Evolutionary conservation across 2,888 invertebrate genomes (phyloP).

Genomic region (Rhogogaster chlorosoma): DNA sequence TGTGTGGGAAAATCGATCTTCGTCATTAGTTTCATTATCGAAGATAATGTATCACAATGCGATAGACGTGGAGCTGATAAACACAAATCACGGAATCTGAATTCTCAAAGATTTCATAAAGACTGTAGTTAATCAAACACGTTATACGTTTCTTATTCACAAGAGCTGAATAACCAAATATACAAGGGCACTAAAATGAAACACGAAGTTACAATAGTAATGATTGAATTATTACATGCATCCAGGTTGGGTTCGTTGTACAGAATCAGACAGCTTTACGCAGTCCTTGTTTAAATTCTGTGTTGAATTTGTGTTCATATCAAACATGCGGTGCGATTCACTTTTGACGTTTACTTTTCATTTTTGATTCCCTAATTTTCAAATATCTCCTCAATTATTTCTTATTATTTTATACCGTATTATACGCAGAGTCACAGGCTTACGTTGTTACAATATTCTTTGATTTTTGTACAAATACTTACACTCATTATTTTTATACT

Average conservation of each 20-base stretch:
- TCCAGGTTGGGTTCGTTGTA: background rate
- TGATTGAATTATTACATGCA: background rate
- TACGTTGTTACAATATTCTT: conserved; percentile 5
- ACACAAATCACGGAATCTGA: background rate
- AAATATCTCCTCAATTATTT: background rate
- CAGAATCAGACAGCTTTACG: background rate
- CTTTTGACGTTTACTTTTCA: background rate
- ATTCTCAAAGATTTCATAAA: background rate
- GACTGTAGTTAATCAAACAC: background rate
- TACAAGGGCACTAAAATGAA: background rate
- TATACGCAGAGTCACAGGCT: background rate
- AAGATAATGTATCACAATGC: background rate
- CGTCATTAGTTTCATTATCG: background rate
- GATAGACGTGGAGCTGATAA: background rate
- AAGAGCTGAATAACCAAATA: background rate
- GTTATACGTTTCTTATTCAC: background rate
- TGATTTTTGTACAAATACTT: background rate
- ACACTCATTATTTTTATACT: conserved; percentile 22
- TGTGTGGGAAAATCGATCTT: background rate
- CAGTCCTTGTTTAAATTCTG: background rate
- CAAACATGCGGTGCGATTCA: background rate
- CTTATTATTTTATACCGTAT: background rate
- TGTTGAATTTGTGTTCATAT: background rate
- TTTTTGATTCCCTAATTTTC: background rate
- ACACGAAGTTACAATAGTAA: background rate